Evolutionary conservation across 2,888 invertebrate genomes (phyloP), one percentile per base, ranked within the genome.

Genomic region (Amiota mariae): DNA sequence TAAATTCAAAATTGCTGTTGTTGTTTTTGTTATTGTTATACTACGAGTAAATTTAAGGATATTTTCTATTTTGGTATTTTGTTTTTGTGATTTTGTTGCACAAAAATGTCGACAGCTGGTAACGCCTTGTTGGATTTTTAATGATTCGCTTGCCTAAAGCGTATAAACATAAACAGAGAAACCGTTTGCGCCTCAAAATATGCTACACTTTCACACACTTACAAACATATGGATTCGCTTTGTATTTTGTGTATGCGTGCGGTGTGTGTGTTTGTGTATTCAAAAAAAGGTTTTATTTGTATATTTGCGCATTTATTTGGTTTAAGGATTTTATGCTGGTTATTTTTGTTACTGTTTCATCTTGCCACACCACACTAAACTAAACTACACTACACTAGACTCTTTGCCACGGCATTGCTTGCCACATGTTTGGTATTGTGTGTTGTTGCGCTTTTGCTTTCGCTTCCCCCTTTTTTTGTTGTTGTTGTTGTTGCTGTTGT

Each of bases 301-400:
- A 56, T 70, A 18, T 70, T 51, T 63, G 54, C 63, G 51, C 20
- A 57, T 46, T 75, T 73, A 71, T 73, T 75, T 75, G 71, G 71
- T 73, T 75, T 73, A 63, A 54, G 75, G 70, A 71, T 75, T 73
- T 66, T 48, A 36, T 56, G 68, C 68, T 51, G 47, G 56, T 72
- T 70, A 48, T 66, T 64, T 12, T 70, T 51, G 57, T 63, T 70
- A 57, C 36, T 70, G 20, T 15, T 15, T 66, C 66, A 48, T 61
- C 61, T 15, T 18, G 61, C 20, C 36, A 36, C 36, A 36, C 36
- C 36, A 36, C 36, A 36, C n/a, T n/a, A n/a, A n/a, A n/a, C n/a
- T n/a, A n/a, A n/a, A n/a, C 24, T 3, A 24, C 24, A 24, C 24
- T 24, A 24, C 36, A 36, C 36, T 36, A 36, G 36, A 36, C 36